Evolutionary conservation across 1,140 invertebrate genomes (phyloP), one percentile per base, ranked within the genome.

Genomic region (Zaprionus tsacasi): DNA sequence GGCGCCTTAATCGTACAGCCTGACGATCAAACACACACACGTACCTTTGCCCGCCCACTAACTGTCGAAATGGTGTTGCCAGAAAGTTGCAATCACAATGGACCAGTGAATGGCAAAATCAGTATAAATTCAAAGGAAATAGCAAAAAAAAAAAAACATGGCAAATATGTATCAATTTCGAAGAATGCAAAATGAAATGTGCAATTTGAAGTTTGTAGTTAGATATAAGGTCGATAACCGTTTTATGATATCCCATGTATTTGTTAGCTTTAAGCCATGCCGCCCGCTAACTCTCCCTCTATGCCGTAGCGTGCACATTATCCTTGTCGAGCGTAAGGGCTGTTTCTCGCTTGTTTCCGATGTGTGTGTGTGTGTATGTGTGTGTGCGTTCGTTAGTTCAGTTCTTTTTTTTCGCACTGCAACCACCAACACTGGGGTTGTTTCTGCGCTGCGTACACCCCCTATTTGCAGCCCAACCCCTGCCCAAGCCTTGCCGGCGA

Each of bases 351-450:
- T 36, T 35, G 55, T 13, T 21, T 45, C 33, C 33, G 17, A 12
- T 57, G 55, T 10, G 57, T 63, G 60, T 70, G 43, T 21, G 50
- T 63, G 17, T 21, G 45, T 52, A 33, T 64, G 33, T 61, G n/a
- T 40, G 12, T 60, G n/a, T 30, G 40, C 2, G 21, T 43, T 72
- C 76, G 63, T 74, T 48, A 45, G 40, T 72, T 54, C 15, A 59
- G 35, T 54, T 57, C 21, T 66, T 38, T 1, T 79, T 72, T 82
- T 87, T 87, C 76, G 79, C 79, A 87, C 66, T 88, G 60, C 77
- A 70, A 88, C 80, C 73, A 88, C 83, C 83, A 87, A 79, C 78
- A 70, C 73, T 50, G 45, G 83, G 83, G 83, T 87, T 79, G 83
- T 78, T 89, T 89, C 50, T 48, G 33, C 56, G 57, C 48, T 63